Percentiles rank a stretch among this genome's conserved stretches.
Evolutionary conservation across 1,140 invertebrate genomes (phyloP).

Genomic region (Agrilus planipennis): DNA sequence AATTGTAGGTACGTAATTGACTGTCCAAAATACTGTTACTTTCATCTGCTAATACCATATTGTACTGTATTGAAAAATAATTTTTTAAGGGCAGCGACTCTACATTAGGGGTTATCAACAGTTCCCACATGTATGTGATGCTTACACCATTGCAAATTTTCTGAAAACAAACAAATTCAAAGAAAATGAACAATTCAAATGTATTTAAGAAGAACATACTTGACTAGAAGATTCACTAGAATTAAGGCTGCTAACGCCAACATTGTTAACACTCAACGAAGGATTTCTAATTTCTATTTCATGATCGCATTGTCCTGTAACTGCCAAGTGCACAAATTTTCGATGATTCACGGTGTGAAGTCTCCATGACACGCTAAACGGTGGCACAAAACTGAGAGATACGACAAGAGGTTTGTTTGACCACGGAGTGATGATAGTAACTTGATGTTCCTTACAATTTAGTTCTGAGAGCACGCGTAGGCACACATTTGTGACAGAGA

Average conservation of each 20-base stretch:
- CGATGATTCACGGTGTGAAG: constrained; percentile 69
- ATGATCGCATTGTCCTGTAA: constrained; percentile 44
- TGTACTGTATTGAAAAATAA: constrained; percentile 32
- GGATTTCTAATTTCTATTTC: constrained; percentile 18
- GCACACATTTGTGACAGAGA: constrained; percentile 47
- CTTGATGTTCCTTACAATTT: constrained; percentile 59
- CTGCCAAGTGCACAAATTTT: constrained; percentile 68
- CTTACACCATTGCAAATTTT: constrained; percentile 53
- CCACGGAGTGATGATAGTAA: constrained; percentile 64
- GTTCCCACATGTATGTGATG: constrained; percentile 73
- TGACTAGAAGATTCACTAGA: constrained; percentile 38
- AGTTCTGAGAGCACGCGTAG: constrained; percentile 59
- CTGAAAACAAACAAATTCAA: constrained; percentile 27
- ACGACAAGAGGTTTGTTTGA: constrained; percentile 52
- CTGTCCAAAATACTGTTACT: constrained; percentile 23
- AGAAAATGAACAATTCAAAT: background rate
- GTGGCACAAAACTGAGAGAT: constrained; percentile 65
- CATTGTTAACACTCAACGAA: constrained; percentile 38
- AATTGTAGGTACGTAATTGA: constrained; percentile 37
- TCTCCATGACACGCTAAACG: constrained; percentile 64
- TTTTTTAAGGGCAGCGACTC: constrained; percentile 17
- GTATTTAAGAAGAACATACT: constrained; percentile 15
- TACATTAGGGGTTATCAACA: constrained; percentile 33
- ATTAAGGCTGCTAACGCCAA: constrained; percentile 52
- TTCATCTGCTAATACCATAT: constrained; percentile 6